These are phyloP conservation scores for Oncorhynchus kisutch DNA, from an alignment of 2,113 vertebrate genomes.

Conservation along the genomic window DNA sequence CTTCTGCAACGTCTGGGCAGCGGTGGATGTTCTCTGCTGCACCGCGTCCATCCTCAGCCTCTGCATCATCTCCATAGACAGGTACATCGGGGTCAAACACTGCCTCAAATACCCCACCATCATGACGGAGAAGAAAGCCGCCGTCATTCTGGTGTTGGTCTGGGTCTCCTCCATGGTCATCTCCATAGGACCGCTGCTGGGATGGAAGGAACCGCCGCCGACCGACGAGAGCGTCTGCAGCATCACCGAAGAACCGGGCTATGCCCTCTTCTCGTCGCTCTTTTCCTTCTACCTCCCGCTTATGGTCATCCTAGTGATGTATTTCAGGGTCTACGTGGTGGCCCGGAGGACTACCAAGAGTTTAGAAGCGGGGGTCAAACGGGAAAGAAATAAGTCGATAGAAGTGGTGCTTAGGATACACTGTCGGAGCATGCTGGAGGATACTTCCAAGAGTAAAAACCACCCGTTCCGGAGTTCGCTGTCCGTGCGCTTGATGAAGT, in stretches of 20 bases:
- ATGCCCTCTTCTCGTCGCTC: slow-evolving; percentile 95
- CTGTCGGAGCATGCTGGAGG: slow-evolving; percentile 82
- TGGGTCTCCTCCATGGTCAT: slow-evolving; percentile 92
- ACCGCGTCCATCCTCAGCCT: slow-evolving; percentile 98
- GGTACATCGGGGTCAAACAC: slow-evolving; percentile 94
- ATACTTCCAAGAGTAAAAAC: slow-evolving; percentile 78
- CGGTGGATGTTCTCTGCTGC: slow-evolving; percentile 97
- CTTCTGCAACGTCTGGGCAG: slow-evolving; percentile 98
- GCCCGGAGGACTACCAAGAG: slow-evolving; percentile 91
- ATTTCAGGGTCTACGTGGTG: slow-evolving; percentile 93
- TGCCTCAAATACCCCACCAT: slow-evolving; percentile 96
- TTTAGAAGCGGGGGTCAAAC: slow-evolving; percentile 94
- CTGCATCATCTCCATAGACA: slow-evolving; percentile 95
- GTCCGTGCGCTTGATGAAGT: slow-evolving; percentile 93
- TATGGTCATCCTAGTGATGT: slow-evolving; percentile 93
- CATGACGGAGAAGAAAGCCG: slow-evolving; percentile 92
- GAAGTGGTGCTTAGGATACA: slow-evolving; percentile 96
- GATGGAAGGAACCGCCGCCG: slow-evolving; percentile 95
- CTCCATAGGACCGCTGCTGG: slow-evolving; percentile 92
- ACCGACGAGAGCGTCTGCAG: slow-evolving; percentile 86
- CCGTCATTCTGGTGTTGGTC: slow-evolving; percentile 84
- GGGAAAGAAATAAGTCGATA: slow-evolving; percentile 87
- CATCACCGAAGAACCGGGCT: slow-evolving; percentile 95
- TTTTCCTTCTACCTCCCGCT: slow-evolving; percentile 98
- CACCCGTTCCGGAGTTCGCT: slow-evolving; percentile 91